These are phyloP conservation scores for Gallinago undulata DNA, from an alignment of 2,113 vertebrate species.

Conservation along the genomic window DNA sequence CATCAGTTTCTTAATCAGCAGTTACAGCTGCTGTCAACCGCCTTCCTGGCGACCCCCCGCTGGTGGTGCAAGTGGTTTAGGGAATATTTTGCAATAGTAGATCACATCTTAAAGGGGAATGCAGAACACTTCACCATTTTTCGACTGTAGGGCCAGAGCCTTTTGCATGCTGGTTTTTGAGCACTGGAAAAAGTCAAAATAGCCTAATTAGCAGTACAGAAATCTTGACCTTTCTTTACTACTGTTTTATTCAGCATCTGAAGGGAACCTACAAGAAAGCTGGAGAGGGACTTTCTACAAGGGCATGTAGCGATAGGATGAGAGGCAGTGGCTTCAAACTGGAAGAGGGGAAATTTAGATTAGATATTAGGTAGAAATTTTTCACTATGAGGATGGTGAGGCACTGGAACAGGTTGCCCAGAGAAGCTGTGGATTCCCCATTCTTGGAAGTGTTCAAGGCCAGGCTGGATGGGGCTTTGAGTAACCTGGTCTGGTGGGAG, in stretches of 20 bases:
- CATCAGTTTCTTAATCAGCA: constrained; percentile 74
- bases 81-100: constrained; percentile 64
- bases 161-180: background rate
- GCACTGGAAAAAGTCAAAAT: background rate
- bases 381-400: too few relatives aligned
- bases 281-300: too few relatives aligned
- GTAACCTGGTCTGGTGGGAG: too few relatives aligned
- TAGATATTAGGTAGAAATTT: too few relatives aligned
- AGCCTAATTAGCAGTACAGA: background rate
- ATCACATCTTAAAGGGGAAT: constrained; percentile 52
- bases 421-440: too few relatives aligned
- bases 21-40: constrained; percentile 73
- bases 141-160: background rate
- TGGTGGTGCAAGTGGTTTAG: constrained; percentile 63
- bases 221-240: background rate
- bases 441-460: too few relatives aligned
- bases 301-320: too few relatives aligned
- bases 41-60: constrained; percentile 70
- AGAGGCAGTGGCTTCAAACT: too few relatives aligned
- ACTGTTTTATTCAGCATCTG: background rate
- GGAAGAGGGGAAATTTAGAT: too few relatives aligned
- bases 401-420: too few relatives aligned
- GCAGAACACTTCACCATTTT: background rate
- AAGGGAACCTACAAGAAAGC: too few relatives aligned
- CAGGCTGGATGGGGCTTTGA: too few relatives aligned